phyloP scores from a whole-genome alignment of 2,113 vertebrate genomes.

The Onychostoma macrolepis region DNA sequence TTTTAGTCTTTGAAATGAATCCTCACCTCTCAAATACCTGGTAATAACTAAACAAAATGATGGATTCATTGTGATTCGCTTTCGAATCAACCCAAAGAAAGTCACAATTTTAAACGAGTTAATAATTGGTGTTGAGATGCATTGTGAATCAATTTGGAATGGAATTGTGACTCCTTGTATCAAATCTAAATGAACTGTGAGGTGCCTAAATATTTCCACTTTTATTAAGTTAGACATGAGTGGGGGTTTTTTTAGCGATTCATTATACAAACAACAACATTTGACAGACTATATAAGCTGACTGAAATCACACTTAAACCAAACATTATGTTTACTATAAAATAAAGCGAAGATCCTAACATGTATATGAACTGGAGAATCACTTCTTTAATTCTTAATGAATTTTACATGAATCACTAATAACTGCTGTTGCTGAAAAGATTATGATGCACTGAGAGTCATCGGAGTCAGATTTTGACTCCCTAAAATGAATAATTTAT shows the following conservation, averaged over 20 bases:
- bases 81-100: neutral
- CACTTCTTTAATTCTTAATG: too few relatives aligned
- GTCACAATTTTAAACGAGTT: neutral
- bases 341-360: too few relatives aligned
- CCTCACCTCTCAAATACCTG: neutral
- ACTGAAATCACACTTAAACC: neutral
- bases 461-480: too few relatives aligned
- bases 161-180: neutral
- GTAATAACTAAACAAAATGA: neutral
- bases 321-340: neutral
- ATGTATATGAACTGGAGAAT: too few relatives aligned
- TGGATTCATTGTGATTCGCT: neutral
- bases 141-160: neutral
- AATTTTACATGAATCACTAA: too few relatives aligned
- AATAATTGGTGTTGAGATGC: neutral
- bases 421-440: too few relatives aligned
- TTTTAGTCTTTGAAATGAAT: neutral
- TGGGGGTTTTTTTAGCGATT: too few relatives aligned
- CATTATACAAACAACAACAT: too few relatives aligned
- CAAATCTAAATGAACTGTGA: neutral
- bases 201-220: neutral
- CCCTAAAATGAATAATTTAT: neutral
- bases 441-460: too few relatives aligned
- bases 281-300: neutral
- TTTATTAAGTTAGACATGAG: too few relatives aligned